Conservation (phyloP, 2,888 invertebrate genomes). For the Tetropium fuscum region DNA sequence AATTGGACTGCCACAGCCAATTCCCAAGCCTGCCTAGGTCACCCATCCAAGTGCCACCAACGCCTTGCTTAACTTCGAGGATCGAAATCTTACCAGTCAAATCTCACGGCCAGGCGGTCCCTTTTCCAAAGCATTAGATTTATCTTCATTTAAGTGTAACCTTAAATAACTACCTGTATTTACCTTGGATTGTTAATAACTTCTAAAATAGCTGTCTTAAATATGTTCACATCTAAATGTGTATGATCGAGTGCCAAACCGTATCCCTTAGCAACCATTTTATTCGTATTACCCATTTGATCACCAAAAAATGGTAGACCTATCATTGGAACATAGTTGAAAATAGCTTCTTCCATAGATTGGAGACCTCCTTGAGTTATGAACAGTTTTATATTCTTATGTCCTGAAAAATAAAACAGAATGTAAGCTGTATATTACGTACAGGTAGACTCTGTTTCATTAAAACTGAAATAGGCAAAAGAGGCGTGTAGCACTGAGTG, state of each 20-base stretch:
- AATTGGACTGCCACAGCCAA: no score
- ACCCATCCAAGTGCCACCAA: no score
- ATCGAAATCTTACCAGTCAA: no score
- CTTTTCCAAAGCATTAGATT: no score
- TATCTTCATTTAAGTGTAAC: no score
- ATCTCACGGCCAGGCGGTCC: no score
- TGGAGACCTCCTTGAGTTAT: constrained; percentile 54
- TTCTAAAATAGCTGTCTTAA: constrained; percentile 49
- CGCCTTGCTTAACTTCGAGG: no score
- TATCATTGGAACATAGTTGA: constrained; percentile 61
- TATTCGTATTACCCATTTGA: constrained; percentile 47
- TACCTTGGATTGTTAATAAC: constrained; percentile 52
- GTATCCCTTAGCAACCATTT: constrained; percentile 44
- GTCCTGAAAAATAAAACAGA: constrained; percentile 26
- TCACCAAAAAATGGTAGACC: constrained; percentile 62
- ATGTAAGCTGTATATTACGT: no score
- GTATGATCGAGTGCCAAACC: constrained; percentile 41
- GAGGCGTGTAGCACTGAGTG: no score
- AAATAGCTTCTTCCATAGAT: constrained; percentile 62
- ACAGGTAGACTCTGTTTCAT: no score
- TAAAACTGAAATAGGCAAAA: no score
- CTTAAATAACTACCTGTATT: background rate
- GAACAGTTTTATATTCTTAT: constrained; percentile 37
- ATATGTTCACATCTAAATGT: constrained; percentile 41
- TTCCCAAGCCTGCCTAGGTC: no score